Percentiles rank a stretch among this genome's conserved stretches.
Conservation (phyloP, 2,113 vertebrate genomes). For the Alligator sinensis region DNA sequence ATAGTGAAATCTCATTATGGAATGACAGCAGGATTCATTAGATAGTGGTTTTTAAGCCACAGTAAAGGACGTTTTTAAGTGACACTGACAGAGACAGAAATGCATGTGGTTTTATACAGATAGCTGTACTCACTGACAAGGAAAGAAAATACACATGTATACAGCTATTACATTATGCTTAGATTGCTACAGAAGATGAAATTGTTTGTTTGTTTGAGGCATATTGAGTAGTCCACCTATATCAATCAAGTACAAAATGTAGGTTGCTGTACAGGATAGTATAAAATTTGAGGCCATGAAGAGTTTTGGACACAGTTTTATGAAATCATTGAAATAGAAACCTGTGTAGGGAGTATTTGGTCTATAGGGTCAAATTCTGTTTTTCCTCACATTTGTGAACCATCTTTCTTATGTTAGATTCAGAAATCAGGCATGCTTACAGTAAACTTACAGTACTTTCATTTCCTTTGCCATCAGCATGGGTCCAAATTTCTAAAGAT, state of each 20-base stretch:
- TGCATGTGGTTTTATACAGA: too few species aligned
- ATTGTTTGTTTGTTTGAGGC: not conserved
- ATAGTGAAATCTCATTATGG: not conserved
- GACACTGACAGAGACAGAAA: not conserved
- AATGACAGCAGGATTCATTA: not conserved
- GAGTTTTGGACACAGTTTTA: not conserved
- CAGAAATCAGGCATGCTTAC: conserved; percentile 4
- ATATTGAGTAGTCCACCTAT: not conserved
- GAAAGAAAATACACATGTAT: not conserved
- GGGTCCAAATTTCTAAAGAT: conserved; percentile 20
- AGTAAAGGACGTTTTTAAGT: not conserved
- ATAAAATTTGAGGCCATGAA: not conserved
- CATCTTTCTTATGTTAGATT: not conserved
- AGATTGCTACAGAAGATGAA: not conserved
- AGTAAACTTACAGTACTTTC: not conserved
- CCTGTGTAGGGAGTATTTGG: not conserved
- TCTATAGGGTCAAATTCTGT: not conserved
- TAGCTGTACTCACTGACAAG: too few species aligned
- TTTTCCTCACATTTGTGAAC: not conserved
- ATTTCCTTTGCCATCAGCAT: conserved; percentile 13
- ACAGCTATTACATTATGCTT: not conserved
- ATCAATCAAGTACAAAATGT: not conserved
- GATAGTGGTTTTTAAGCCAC: not conserved
- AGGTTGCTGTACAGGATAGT: not conserved
- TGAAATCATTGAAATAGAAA: not conserved